Evolutionary conservation across 2,797 vertebrate species (phyloP).

Genomic region (Parotocinclus haroldoi): DNA sequence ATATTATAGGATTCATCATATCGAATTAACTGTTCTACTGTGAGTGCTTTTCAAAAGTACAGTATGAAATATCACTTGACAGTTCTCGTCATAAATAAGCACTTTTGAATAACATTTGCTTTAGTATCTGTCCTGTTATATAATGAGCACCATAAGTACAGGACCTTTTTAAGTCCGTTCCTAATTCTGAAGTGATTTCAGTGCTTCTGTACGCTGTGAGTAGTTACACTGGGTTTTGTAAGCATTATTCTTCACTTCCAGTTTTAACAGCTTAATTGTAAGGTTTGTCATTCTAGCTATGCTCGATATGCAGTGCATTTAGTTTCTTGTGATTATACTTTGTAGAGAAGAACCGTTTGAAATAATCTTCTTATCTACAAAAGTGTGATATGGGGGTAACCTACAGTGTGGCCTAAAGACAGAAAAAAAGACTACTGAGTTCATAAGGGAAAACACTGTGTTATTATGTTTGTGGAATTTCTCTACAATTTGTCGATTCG

Average conservation of each 20-base stretch:
- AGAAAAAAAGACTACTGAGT: not conserved
- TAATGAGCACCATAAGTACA: conserved; percentile 20
- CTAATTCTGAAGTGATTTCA: conserved; percentile 26
- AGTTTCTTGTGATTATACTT: not conserved
- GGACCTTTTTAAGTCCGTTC: conserved; percentile 26
- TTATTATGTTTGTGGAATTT: too few relatives aligned
- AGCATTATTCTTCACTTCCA: conserved; percentile 53
- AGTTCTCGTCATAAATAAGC: conserved; percentile 21
- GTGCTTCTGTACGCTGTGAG: conserved; percentile 36
- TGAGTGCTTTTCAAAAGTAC: not conserved
- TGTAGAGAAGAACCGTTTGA: not conserved
- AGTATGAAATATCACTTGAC: conserved; percentile 14
- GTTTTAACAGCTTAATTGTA: conserved; percentile 54
- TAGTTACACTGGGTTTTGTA: conserved; percentile 56
- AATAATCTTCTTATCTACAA: too few relatives aligned
- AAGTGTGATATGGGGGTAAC: not conserved
- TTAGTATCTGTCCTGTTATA: conserved; percentile 18
- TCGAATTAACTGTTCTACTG: conserved; percentile 3
- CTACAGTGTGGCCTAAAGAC: not conserved
- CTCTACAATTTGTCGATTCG: too few relatives aligned
- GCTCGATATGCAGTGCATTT: conserved; percentile 38
- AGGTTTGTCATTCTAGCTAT: conserved; percentile 58
- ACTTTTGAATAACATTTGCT: conserved; percentile 1
- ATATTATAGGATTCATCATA: conserved; percentile 3
- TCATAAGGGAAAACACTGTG: too few relatives aligned